These are phyloP conservation scores for Maniola jurtina DNA, from an alignment of 1,140 invertebrate genomes.

Conservation along the genomic window DNA sequence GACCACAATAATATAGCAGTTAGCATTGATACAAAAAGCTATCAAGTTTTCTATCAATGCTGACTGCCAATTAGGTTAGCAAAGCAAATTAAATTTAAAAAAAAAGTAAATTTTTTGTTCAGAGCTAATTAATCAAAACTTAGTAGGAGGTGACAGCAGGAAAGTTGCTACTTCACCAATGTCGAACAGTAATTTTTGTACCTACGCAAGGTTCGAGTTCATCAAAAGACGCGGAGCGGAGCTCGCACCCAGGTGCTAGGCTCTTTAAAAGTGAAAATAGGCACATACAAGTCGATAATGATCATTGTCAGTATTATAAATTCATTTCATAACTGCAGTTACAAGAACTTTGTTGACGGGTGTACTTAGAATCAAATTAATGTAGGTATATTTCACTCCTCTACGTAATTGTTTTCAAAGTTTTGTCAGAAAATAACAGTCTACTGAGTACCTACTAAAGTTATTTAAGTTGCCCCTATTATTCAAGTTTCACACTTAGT, in stretches of 20 bases:
- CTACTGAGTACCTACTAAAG: background rate
- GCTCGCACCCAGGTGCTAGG: background rate
- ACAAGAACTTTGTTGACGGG: constrained; percentile 8
- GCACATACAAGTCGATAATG: background rate
- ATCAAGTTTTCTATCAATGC: too few species aligned
- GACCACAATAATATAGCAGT: too few species aligned
- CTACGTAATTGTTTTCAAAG: constrained; percentile 12
- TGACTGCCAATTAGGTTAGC: too few species aligned
- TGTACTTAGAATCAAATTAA: background rate
- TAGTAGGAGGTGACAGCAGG: too few species aligned
- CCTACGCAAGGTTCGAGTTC: too few species aligned
- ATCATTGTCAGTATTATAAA: constrained; percentile 3
- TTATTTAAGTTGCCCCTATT: constrained; percentile 19
- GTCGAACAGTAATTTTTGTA: too few species aligned
- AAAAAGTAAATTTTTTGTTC: too few species aligned
- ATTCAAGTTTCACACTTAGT: constrained; percentile 29
- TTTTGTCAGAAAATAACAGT: constrained; percentile 21
- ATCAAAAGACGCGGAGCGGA: background rate
- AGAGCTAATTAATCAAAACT: too few species aligned
- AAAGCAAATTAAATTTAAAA: too few species aligned
- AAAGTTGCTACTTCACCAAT: too few species aligned
- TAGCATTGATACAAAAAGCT: too few species aligned
- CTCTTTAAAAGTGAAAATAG: background rate
- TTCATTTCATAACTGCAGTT: background rate
- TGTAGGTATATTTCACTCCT: constrained; percentile 9